These are phyloP conservation scores for Pseudoips prasinana DNA, from an alignment of 2,888 invertebrate species.

Conservation along the genomic window DNA sequence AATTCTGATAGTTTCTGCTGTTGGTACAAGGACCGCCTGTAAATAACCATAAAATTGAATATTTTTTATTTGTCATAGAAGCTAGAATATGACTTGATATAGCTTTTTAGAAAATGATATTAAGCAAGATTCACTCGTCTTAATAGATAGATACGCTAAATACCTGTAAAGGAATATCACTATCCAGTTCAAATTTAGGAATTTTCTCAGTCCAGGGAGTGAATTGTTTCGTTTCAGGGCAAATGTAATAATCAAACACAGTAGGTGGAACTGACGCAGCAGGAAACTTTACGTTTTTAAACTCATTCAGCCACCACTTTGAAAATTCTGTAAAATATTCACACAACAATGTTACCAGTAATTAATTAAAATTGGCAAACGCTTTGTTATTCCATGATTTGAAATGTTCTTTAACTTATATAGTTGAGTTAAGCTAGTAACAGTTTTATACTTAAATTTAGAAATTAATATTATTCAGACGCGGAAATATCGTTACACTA, in stretches of 20 bases:
- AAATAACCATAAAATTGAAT: slow-evolving; percentile 12
- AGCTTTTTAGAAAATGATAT: too few relatives aligned
- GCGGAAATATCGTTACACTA: too few relatives aligned
- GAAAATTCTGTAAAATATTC: slow-evolving; percentile 92
- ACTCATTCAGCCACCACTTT: slow-evolving; percentile 99
- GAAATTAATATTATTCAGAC: too few relatives aligned
- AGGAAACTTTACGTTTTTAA: slow-evolving; percentile 97
- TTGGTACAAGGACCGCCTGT: slow-evolving; percentile 94
- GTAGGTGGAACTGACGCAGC: slow-evolving; percentile 85
- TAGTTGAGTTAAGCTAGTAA: too few relatives aligned
- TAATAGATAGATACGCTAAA: too few relatives aligned
- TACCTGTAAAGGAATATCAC: slow-evolving; percentile 94
- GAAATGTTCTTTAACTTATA: neutral
- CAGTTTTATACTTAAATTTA: too few relatives aligned
- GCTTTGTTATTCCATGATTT: too few relatives aligned
- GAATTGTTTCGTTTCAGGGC: slow-evolving; percentile 94
- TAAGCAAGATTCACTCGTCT: too few relatives aligned
- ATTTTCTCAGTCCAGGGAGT: slow-evolving; percentile 94
- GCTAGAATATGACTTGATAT: too few relatives aligned
- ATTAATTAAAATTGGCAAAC: too few relatives aligned
- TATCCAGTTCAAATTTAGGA: slow-evolving; percentile 94
- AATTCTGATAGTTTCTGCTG: slow-evolving; percentile 95
- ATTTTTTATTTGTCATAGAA: too few relatives aligned
- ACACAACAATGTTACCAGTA: slow-evolving; percentile 30
- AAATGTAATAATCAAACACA: slow-evolving; percentile 97